Percentiles rank a stretch among this genome's conserved stretches.
These are phyloP conservation scores for Micromys minutus DNA, from an alignment of 2,113 vertebrate genomes.

Conservation along the genomic window DNA sequence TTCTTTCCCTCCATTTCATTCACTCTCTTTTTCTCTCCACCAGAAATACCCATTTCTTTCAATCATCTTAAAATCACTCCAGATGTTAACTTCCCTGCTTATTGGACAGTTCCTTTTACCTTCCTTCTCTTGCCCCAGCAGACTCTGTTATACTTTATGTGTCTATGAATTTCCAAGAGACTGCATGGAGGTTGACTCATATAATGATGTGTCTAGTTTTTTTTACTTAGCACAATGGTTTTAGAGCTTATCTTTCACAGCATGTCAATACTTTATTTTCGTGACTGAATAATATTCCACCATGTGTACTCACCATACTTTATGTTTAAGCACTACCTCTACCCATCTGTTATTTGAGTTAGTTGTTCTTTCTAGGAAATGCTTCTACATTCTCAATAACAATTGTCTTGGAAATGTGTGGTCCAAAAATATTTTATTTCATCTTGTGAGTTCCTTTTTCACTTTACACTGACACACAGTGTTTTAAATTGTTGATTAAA, in stretches of 20 bases:
- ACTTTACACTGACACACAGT: background rate
- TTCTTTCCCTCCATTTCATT: background rate
- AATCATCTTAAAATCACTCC: background rate
- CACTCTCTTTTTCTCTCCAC: background rate
- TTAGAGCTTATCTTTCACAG: background rate
- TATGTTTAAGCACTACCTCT: background rate
- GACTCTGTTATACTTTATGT: background rate
- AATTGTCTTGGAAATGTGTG: background rate
- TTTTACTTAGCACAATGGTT: constrained; percentile 11
- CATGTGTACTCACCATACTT: background rate
- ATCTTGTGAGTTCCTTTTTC: constrained; percentile 6
- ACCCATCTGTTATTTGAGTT: background rate
- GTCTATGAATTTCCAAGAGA: background rate
- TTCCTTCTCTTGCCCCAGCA: too few relatives aligned
- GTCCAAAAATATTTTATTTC: constrained; percentile 10
- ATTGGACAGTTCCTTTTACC: background rate
- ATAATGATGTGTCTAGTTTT: background rate
- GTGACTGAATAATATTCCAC: background rate
- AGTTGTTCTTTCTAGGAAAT: background rate
- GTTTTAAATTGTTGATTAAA: constrained; percentile 43
- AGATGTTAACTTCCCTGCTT: background rate
- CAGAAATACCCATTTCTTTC: background rate
- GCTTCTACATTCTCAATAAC: background rate
- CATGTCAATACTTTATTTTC: background rate
- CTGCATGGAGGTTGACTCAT: background rate